A percentile compares a stretch with the other conserved stretches of the same genome.
phyloP scores from a whole-genome alignment of 1,140 invertebrate genomes.

The Bactericera cockerelli region DNA sequence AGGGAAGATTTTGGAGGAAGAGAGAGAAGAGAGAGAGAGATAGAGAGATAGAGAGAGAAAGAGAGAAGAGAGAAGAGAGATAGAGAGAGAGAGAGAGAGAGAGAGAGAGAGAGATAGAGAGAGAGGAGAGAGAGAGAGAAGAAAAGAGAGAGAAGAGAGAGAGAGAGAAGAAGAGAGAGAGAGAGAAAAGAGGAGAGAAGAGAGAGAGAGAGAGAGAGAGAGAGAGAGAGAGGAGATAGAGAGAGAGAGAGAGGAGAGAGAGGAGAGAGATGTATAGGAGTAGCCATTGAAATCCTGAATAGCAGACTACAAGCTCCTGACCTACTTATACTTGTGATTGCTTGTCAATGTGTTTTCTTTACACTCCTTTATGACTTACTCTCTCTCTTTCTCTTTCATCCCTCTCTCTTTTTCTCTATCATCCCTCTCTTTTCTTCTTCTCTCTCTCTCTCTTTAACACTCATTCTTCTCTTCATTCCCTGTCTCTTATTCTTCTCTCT shows the following conservation, averaged over 20 bases:
- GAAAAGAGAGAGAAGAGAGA: slow-evolving; percentile 10
- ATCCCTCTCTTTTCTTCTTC: background rate
- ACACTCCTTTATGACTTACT: too few species aligned
- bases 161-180: background rate
- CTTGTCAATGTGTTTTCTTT: too few species aligned
- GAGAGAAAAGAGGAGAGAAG: background rate
- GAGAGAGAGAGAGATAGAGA: slow-evolving; percentile 9
- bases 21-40: slow-evolving; percentile 10
- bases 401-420: too few species aligned
- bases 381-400: too few species aligned
- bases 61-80: background rate
- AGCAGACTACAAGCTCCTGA: too few species aligned
- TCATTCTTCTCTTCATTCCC: slow-evolving; percentile 9
- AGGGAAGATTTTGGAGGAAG: background rate
- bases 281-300: too few species aligned
- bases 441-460: slow-evolving; percentile 5
- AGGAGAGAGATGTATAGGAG: slow-evolving; percentile 16
- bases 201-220: background rate
- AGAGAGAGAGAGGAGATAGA: slow-evolving; percentile 11
- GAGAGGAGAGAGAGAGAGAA: slow-evolving; percentile 8
- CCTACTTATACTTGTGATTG: too few species aligned
- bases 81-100: slow-evolving; percentile 12
- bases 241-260: slow-evolving; percentile 16
- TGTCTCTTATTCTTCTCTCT: slow-evolving; percentile 8
- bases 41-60: slow-evolving; percentile 1